phyloP scores from a whole-genome alignment of 2,797 vertebrate species.

The Columba guinea region DNA sequence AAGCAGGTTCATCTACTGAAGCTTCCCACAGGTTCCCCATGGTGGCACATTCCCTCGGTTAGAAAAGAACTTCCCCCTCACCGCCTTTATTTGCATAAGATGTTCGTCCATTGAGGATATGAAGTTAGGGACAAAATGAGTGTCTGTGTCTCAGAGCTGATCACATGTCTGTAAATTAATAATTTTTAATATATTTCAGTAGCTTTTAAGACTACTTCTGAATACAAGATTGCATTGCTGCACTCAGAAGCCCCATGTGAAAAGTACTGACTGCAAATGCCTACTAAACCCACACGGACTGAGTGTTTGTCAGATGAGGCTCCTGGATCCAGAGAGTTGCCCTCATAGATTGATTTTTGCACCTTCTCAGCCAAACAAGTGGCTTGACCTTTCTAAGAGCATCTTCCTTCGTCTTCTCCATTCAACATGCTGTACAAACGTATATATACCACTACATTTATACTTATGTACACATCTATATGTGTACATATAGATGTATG shows the following conservation, averaged over 20 bases:
- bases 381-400: background rate
- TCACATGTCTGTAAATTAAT: background rate
- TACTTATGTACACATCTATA: fast-evolving
- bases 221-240: background rate
- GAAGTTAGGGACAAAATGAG: background rate
- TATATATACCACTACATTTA: too few species aligned
- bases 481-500: background rate
- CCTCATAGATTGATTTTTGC: background rate
- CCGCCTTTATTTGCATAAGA: background rate
- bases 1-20: background rate
- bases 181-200: background rate
- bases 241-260: background rate
- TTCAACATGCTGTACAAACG: background rate
- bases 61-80: fast-evolving
- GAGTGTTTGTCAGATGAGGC: background rate
- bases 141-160: background rate
- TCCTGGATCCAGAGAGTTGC: background rate
- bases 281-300: fast-evolving
- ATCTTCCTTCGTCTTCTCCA: background rate
- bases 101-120: background rate
- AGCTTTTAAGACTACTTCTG: background rate
- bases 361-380: background rate
- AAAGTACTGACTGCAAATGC: background rate
- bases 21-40: background rate
- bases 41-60: background rate